Evolutionary conservation across 1,140 invertebrate genomes (phyloP), one percentile per base, ranked within the genome.

Genomic region (Plectrocnemia conspersa): DNA sequence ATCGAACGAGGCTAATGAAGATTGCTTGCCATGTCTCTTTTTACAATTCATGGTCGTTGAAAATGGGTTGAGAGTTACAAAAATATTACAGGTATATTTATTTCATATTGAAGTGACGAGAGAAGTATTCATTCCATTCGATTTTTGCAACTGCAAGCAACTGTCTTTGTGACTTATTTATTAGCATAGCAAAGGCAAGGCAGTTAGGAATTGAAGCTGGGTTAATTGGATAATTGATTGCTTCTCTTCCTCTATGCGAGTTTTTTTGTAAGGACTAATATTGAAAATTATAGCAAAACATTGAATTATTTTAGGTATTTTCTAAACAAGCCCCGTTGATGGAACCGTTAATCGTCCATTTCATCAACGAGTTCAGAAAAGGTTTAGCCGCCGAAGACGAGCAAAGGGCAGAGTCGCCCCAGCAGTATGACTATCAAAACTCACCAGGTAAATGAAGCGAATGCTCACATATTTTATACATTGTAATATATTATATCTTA

Each of bases 261-360:
- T n/a, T n/a, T n/a, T n/a, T n/a, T n/a, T n/a, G n/a, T n/a, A n/a
- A n/a, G n/a, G n/a, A n/a, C n/a, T n/a, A n/a, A n/a, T n/a, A n/a
- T n/a, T n/a, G n/a, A n/a, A n/a, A n/a, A n/a, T 32, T 9, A 32
- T n/a, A 32, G n/a, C 27, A 32, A 32, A 32, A n/a, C n/a, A n/a
- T n/a, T n/a, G n/a, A n/a, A n/a, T 44, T 68, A 27, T 69, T 84
- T 23, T 81, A 95, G 79, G 82, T 93, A 36, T 93, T 93, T 72
- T 92, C 91, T 0, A 85, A 83, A 72, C 89, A 93, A 79, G 89
- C 91, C 35, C 81, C 86, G 54, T 86, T 95, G 80, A 93, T 96
- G 85, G 91, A 96, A 72, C 89, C 88, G 2, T 73, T 96, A 15
- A 93, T 96, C 50, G 83, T 87, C 32, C 82, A 85, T 44, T 94